Percentiles rank a stretch among this genome's conserved stretches.
Conservation (phyloP, 2,113 vertebrate genomes). For the Castor canadensis region DNA sequence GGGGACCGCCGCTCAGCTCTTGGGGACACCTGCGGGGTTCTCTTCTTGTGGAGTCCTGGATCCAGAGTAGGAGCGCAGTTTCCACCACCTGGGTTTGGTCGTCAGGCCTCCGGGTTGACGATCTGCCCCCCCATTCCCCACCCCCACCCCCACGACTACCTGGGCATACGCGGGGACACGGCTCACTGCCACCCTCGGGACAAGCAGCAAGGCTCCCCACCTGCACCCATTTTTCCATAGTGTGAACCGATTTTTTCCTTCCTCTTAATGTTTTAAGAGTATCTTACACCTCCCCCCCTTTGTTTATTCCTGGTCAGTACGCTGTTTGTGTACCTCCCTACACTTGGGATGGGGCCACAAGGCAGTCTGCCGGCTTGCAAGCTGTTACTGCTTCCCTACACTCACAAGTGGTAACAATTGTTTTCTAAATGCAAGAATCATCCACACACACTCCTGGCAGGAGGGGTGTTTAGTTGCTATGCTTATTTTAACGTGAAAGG, state of each 20-base stretch:
- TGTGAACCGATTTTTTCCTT: neutral
- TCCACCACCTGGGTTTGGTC: neutral
- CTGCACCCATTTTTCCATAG: neutral
- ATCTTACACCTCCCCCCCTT: neutral
- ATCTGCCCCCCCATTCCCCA: neutral
- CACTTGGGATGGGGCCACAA: neutral
- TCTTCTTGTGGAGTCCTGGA: neutral
- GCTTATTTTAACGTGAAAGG: neutral
- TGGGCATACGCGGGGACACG: neutral
- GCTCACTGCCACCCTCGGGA: neutral
- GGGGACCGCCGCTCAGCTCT: neutral
- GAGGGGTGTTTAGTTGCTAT: neutral
- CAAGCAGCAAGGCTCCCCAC: neutral
- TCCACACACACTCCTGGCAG: too few relatives aligned
- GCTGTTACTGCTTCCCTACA: neutral
- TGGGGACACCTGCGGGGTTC: too few relatives aligned
- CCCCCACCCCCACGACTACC: neutral
- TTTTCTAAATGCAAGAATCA: neutral
- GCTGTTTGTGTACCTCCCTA: neutral
- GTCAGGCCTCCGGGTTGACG: neutral
- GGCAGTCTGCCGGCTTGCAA: neutral
- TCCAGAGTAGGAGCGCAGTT: neutral
- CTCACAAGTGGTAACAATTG: neutral
- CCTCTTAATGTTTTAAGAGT: neutral
- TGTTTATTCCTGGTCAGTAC: neutral